Base-by-base conservation (phyloP, 1,140 invertebrate species). In the Drosophila pachea region DNA sequence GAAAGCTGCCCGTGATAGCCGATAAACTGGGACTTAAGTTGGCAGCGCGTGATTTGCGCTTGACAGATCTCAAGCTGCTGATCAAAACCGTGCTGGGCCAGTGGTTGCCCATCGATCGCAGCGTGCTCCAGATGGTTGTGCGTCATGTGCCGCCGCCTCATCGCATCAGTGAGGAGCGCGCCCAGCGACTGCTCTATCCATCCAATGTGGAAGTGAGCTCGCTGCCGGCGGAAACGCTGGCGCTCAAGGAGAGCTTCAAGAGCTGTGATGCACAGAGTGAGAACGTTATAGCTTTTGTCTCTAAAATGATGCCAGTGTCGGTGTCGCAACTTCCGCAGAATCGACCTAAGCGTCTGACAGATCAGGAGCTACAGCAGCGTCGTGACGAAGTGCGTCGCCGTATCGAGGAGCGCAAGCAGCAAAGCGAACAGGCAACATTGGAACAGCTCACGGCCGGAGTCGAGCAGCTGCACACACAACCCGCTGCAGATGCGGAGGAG, bases 241-340 rank as follows among this genome's bases (percentile, higher is more conserved):
- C 90, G 38, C 90, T 98, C 1, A 97, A 96, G 90, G 82, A 93
- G 75, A 93, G 93, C 71, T 97, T 98, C 88, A 77, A 94, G 40
- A 90, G 91, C 32, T 97, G 97, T 90, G 91, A 92, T 88, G 91
- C 91, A 31, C 83, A 92, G 2, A 91, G 94, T 64, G 92, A 91
- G 63, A 95, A 96, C 68, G 90, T 96, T 8, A 95, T 99, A 84
- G 93, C 96, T 50, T 99, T 97, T 90, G 93, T 99, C 63, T 99
- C 98, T 4, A 99, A 99, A 43, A 89, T 89, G 88, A 61, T 73
- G 8, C 82, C 88, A 0, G 92, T 95, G n/a, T 94, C 95, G 78
- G 92, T 91, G 54, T 93, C 91, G 72, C 90, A 90, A 59, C 79
- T 97, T 53, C 95, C 95, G 0, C 92, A 95, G 82, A 94, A 95